Evolutionary conservation across 2,113 vertebrate species (phyloP).

Genomic region (Sapajus apella): DNA sequence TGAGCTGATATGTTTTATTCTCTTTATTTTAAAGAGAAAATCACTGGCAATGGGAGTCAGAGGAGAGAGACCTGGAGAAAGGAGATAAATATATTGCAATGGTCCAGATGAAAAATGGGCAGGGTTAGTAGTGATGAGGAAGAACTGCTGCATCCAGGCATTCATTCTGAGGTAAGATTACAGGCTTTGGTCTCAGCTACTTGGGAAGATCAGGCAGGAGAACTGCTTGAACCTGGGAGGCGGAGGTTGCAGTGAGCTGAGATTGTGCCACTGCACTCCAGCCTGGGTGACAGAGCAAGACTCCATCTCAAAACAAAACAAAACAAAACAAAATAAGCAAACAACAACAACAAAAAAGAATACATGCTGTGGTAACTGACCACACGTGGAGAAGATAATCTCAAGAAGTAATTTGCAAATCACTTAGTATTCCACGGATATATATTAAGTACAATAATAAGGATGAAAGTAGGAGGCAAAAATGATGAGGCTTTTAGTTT

Average conservation of each 20-base stretch:
- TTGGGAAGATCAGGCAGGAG: too few relatives aligned
- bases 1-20: neutral
- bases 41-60: neutral
- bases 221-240: too few relatives aligned
- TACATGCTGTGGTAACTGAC: neutral
- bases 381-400: neutral
- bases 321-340: too few relatives aligned
- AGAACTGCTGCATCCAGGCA: neutral
- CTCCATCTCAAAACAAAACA: too few relatives aligned
- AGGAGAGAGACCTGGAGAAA: neutral
- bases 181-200: neutral
- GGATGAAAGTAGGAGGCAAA: neutral
- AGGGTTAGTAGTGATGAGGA: neutral
- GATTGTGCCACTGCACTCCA: too few relatives aligned
- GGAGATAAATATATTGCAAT: neutral
- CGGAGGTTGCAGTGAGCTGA: too few relatives aligned
- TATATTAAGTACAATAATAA: neutral
- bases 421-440: too few relatives aligned
- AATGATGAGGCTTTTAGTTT: neutral
- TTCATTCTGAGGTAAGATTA: neutral
- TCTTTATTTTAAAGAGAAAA: conserved; percentile 27
- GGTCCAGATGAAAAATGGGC: neutral
- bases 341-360: neutral
- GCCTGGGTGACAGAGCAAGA: too few relatives aligned
- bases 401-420: neutral